Conservation (phyloP, 2,113 vertebrate genomes). For the Smithornis capensis region DNA sequence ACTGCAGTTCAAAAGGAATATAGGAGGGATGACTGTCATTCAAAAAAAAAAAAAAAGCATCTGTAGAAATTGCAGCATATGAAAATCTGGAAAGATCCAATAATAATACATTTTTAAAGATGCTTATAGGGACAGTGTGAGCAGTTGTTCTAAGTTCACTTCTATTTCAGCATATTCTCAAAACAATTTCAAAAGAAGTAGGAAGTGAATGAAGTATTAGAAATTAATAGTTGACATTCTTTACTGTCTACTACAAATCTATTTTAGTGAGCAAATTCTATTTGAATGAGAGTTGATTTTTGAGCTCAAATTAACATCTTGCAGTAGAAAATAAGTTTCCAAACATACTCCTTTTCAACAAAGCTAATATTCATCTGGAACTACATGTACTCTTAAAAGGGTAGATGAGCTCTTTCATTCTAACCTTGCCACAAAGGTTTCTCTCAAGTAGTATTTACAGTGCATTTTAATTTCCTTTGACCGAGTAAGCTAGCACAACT, state of each 20-base stretch:
- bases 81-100: neutral
- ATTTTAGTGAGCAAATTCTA: neutral
- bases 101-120: neutral
- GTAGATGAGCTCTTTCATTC: neutral
- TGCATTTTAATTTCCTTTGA: neutral
- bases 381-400: neutral
- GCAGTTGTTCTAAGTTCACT: neutral
- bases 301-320: neutral
- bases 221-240: neutral
- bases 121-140: neutral
- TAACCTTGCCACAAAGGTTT: neutral
- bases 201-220: neutral
- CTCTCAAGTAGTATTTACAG: slow-evolving; percentile 2
- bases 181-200: neutral
- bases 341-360: neutral
- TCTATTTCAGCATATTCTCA: neutral
- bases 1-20: neutral
- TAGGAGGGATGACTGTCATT: neutral
- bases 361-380: neutral
- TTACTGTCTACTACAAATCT: neutral
- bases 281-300: neutral
- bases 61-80: neutral
- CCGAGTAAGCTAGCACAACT: neutral
- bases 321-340: neutral
- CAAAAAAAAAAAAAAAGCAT: rapidly evolving